Evolutionary conservation across 2,888 invertebrate species (phyloP).

Genomic region (Drosophila eohydei): DNA sequence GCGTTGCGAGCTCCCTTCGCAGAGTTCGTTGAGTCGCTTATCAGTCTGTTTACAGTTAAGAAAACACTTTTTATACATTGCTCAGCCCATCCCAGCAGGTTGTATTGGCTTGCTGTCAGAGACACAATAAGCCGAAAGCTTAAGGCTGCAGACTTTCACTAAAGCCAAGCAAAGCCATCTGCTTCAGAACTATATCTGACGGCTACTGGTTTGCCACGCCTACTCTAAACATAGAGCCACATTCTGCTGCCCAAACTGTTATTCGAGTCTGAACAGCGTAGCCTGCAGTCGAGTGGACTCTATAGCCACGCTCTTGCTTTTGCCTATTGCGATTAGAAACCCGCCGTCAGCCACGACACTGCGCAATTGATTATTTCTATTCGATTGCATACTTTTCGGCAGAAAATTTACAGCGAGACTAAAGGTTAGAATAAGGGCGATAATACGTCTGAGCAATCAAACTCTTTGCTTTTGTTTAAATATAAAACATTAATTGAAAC

Average conservation of each 20-base stretch:
- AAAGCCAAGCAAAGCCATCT: background rate
- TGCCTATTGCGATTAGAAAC: conserved; percentile 2
- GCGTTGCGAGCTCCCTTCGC: background rate
- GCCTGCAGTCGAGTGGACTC: background rate
- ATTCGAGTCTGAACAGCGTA: background rate
- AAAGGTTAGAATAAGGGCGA: background rate
- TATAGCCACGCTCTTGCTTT: background rate
- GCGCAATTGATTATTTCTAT: conserved; percentile 7
- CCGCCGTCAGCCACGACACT: background rate
- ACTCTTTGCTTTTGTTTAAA: too few relatives aligned
- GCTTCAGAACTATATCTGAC: background rate
- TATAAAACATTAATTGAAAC: too few relatives aligned
- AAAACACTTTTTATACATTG: background rate
- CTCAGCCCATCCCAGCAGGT: background rate
- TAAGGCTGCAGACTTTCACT: background rate
- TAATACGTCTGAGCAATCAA: too few relatives aligned
- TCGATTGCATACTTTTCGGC: conserved; percentile 6
- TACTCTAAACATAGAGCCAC: background rate
- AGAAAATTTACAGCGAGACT: too few relatives aligned
- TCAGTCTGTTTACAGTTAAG: conserved; percentile 29
- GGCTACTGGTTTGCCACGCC: background rate
- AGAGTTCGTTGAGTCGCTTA: conserved; percentile 25
- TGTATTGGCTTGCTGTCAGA: background rate
- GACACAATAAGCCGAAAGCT: too few relatives aligned
- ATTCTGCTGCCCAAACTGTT: too few relatives aligned